Base-by-base conservation (phyloP, 1,140 invertebrate genomes). In the Mizuhopecten yessoensis region DNA sequence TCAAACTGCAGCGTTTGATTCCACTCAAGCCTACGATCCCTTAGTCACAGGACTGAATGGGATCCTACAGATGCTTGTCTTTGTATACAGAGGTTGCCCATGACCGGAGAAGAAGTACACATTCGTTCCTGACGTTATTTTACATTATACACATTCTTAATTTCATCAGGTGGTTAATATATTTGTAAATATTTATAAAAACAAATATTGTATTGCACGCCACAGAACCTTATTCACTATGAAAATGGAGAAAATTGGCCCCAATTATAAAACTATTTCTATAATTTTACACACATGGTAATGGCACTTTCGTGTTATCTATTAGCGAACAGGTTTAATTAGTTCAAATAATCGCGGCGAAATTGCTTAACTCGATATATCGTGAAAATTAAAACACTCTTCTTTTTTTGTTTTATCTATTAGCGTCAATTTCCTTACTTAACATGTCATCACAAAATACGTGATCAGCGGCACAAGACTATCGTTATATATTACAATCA, bases 301-400 rank as follows among this genome's bases (percentile, higher is more conserved):
- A 75, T 75, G 57, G 29, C 57, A 75, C n/a, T 75, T 75, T 75
- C 57, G 57, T 75, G 57, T 75, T 75, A 75, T 29, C 23, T 75
- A 75, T 75, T 29, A 1, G 2, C 57, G n/a, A 23, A 29, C 57
- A 75, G 17, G 57, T 75, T 75, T 75, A 75, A 75, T 75, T 75
- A 75, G 57, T 75, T 75, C 42, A 75, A 75, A 17, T 75, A 75
- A 23, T 29, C 57, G 57, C 29, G 57, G 23, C 57, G 29, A n/a
- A 75, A 75, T 75, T 29, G n/a, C 57, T 75, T 9, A 75, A 75
- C 57, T 75, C 57, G 57, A 75, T 75, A 75, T 75, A 75, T 75
- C 57, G 29, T n/a, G 57, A 75, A 75, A 75, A 75, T 75, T 75
- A 75, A 75, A 29, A 29, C 29, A 75, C 57, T 29, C 23, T 29